Evolutionary conservation across 1,140 invertebrate species (phyloP).

Genomic region (Drosophila kikkawai): DNA sequence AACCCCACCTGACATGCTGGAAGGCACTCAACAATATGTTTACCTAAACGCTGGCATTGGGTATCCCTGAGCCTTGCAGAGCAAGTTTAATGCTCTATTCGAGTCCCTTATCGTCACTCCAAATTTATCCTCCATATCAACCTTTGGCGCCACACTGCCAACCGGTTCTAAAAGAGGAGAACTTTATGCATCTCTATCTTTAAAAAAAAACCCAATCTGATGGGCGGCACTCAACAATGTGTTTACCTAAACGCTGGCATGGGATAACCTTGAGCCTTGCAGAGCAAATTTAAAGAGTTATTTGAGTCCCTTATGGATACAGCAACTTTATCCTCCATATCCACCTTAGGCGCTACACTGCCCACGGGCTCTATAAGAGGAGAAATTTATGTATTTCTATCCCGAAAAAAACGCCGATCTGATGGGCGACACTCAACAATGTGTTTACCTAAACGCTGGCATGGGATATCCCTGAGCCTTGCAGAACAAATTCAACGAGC

Average conservation of each 20-base stretch:
- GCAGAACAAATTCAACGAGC: conserved; percentile 85
- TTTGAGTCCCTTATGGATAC: conserved; percentile 40
- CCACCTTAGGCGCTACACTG: conserved; percentile 89
- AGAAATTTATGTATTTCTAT: background rate
- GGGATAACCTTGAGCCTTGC: conserved; percentile 89
- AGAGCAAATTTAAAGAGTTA: conserved; percentile 76
- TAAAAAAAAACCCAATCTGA: background rate
- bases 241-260: conserved; percentile 88
- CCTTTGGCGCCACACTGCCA: conserved; percentile 89
- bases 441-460: conserved; percentile 88
- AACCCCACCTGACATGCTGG: background rate
- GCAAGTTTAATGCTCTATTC: conserved; percentile 43
- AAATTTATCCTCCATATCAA: conserved; percentile 85
- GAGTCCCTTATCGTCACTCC: conserved; percentile 44
- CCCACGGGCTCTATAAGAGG: conserved; percentile 88
- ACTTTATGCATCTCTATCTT: background rate
- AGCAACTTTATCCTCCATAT: conserved; percentile 80
- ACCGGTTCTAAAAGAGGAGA: conserved; percentile 87
- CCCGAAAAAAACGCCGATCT: background rate
- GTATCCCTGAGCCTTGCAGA: conserved; percentile 89
- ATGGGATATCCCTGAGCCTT: conserved; percentile 89
- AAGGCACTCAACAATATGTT: conserved; percentile 20
- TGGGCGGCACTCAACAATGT: conserved; percentile 21
- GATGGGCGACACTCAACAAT: conserved; percentile 14
- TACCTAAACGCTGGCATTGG: conserved; percentile 89